A percentile compares a stretch with the other conserved stretches of the same genome.
Conservation (phyloP, 2,888 invertebrate genomes). For the Bombylius discolor region DNA sequence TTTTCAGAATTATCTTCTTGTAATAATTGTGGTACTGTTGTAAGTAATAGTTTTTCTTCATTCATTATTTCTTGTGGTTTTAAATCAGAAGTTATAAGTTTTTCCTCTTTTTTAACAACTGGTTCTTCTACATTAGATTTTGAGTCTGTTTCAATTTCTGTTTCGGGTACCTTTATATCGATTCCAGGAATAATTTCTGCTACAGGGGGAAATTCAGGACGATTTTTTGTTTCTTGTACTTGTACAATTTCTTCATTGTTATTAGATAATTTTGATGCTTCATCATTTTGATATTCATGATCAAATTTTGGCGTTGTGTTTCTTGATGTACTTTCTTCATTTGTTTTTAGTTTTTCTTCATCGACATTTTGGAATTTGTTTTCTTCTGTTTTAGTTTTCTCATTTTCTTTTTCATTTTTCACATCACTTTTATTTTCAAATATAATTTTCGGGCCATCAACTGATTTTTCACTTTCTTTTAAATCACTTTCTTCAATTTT, state of each 20-base stretch:
- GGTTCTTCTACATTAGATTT: neutral
- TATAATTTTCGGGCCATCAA: neutral
- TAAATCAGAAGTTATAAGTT: neutral
- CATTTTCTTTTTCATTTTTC: neutral
- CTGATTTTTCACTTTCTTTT: neutral
- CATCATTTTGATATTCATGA: too few species aligned
- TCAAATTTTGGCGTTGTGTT: too few species aligned
- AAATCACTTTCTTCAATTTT: neutral
- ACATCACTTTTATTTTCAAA: neutral
- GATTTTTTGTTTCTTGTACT: neutral
- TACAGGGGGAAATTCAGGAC: neutral
- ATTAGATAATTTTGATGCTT: too few species aligned
- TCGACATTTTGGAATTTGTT: neutral
- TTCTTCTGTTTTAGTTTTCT: neutral
- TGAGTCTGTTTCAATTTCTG: neutral
- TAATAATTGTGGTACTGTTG: neutral
- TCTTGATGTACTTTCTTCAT: too few species aligned
- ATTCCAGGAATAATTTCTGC: neutral
- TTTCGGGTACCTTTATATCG: neutral
- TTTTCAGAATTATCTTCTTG: neutral
- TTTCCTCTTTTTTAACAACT: neutral
- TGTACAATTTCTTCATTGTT: neutral
- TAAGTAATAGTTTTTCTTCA: neutral
- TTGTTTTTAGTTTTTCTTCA: too few species aligned
- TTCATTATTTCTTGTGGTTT: neutral